Conservation (phyloP, 2,888 invertebrate genomes). For the Cephus nigrinus region DNA sequence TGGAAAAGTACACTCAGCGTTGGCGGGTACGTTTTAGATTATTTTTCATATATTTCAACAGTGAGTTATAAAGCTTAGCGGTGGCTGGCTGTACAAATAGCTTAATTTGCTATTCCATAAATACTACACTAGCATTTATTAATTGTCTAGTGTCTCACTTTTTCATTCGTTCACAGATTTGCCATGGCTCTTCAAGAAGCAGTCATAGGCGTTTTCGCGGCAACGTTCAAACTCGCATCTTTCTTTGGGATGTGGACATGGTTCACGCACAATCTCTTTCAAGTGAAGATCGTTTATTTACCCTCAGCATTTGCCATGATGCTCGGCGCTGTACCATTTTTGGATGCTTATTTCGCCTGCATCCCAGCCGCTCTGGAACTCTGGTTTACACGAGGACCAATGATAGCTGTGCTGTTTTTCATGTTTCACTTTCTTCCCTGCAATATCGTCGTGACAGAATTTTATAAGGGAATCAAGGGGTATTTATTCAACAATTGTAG, state of each 20-base stretch:
- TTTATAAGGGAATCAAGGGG: slow-evolving; percentile 98
- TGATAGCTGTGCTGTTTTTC: slow-evolving; percentile 84
- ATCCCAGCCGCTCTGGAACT: slow-evolving; percentile 94
- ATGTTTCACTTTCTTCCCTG: slow-evolving; percentile 90
- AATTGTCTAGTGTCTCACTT: background rate
- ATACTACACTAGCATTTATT: background rate
- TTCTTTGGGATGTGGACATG: slow-evolving; percentile 99
- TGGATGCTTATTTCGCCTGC: slow-evolving; percentile 96
- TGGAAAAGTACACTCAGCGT: slow-evolving; percentile 12
- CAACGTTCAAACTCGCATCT: slow-evolving; percentile 95
- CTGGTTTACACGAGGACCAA: slow-evolving; percentile 91
- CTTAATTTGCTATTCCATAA: too few species aligned
- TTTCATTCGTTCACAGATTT: slow-evolving; percentile 69
- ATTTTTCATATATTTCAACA: too few species aligned
- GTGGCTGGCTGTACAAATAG: too few species aligned
- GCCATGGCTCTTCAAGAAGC: slow-evolving; percentile 88
- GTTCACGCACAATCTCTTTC: slow-evolving; percentile 95
- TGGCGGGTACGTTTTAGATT: slow-evolving; percentile 12
- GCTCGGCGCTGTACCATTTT: slow-evolving; percentile 94
- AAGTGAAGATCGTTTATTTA: slow-evolving; percentile 93
- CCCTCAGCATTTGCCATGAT: slow-evolving; percentile 95
- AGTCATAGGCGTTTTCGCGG: slow-evolving; percentile 93
- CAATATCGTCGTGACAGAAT: slow-evolving; percentile 92
- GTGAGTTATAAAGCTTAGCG: too few species aligned
- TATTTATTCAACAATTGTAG: slow-evolving; percentile 63